These are phyloP conservation scores for Heterodera schachtii DNA, from an alignment of 1,140 invertebrate genomes.

Conservation along the genomic window DNA sequence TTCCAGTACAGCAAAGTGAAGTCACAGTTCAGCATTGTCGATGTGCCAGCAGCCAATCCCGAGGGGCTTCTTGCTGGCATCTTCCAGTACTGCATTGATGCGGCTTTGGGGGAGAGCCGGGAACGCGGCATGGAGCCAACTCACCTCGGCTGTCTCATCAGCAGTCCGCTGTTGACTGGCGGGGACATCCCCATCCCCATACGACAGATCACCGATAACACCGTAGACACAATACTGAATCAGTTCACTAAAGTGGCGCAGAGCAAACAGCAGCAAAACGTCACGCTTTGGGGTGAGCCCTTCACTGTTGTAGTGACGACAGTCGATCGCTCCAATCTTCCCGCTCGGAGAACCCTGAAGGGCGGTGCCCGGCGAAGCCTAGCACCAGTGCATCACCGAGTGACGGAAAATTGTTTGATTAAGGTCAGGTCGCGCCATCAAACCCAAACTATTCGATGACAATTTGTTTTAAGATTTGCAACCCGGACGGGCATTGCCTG, in stretches of 20 bases:
- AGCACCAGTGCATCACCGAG: constrained; percentile 2
- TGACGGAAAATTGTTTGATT: constrained; percentile 6
- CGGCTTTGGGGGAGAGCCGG: neutral
- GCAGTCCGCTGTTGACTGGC: neutral
- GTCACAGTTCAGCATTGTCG: too few species aligned
- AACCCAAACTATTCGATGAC: too few species aligned
- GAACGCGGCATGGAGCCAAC: neutral
- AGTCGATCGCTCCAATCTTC: neutral
- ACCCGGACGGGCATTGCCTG: too few species aligned
- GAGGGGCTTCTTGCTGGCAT: too few species aligned
- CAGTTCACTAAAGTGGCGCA: too few species aligned
- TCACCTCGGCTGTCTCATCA: neutral
- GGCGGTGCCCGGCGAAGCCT: neutral
- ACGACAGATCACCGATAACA: too few species aligned
- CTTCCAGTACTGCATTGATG: too few species aligned
- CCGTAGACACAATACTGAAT: too few species aligned
- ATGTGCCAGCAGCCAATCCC: too few species aligned
- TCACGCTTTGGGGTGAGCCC: neutral
- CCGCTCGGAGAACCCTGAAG: neutral
- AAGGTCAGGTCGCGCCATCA: neutral
- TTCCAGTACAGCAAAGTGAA: too few species aligned
- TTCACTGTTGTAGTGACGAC: neutral
- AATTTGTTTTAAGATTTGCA: neutral
- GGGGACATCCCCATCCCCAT: too few species aligned
- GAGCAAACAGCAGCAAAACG: too few species aligned